Base-by-base conservation (phyloP, 2,113 vertebrate species). In the Copsychus sechellarum region DNA sequence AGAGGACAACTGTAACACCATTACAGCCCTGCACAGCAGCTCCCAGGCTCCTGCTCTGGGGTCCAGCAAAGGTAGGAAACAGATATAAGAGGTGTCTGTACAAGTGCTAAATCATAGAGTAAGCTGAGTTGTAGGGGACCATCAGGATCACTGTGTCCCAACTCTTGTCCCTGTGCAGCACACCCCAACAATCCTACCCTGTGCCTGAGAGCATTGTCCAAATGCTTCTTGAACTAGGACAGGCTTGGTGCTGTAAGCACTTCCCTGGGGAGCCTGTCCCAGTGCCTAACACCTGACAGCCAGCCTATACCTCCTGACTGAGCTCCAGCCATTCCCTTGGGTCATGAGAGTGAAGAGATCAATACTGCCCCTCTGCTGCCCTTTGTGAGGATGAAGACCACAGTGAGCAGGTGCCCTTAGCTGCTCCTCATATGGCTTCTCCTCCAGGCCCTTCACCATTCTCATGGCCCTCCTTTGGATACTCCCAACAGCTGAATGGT, bases 361-460 rank as follows among this genome's bases (percentile, higher is more conserved):
- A 0, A 19, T 36, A 42, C 36, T 34, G 66, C 10, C 40, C 77
- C 28, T 65, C n/a, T 31, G 19, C 47, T 70, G 47, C 24, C 36
- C 28, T 45, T 38, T 36, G 11, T 38, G 29, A 89, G 33, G 53
- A 45, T 66, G 33, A 66, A 66, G 38, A n/a, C 23, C 33, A 43
- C 33, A 58, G 1, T 43, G 33, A 73, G 51, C 58, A 73, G 36
- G 19, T 16, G 4, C 9, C 51, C 43, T 26, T 14, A 28, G 43
- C 31, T 0, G 0, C 33, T 58, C 43, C 12, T 51, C 51, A 17
- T 33, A 36, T 1, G 4, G 26, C 36, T 38, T 73, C 67, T 71
- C 43, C 67, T 57, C 36, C 60, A 66, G 5, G 23, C 51, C 33
- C 45, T 58, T 73, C 51, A 33, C 33, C 15, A 24, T 26, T 36